phyloP scores from a whole-genome alignment of 2,888 invertebrate species.

The Tenthredo amoena region DNA sequence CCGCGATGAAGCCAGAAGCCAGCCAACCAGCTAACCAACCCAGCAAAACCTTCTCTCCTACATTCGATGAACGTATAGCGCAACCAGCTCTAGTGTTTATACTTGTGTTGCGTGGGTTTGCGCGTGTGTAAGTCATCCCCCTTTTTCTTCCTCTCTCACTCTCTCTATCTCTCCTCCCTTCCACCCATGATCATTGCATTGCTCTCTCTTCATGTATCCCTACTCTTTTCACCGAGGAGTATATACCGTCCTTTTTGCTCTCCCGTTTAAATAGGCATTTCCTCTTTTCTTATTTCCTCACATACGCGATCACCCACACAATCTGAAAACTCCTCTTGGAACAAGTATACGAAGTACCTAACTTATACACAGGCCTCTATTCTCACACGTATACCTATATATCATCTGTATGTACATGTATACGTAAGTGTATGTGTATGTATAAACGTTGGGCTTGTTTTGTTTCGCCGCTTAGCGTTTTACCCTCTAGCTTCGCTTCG shows the following conservation, averaged over 20 bases:
- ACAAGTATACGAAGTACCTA: conserved; percentile 3
- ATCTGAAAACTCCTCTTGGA: conserved; percentile 13
- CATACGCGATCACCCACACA: conserved; percentile 32
- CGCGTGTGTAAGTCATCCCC: conserved; percentile 27
- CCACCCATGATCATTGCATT: not conserved
- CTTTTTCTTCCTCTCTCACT: conserved; percentile 46
- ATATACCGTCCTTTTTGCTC: conserved; percentile 20
- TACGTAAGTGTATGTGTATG: not conserved
- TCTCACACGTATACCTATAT: not conserved
- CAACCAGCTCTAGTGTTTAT: conserved; percentile 1
- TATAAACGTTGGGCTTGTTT: conserved; percentile 12
- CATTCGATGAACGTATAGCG: conserved; percentile 15
- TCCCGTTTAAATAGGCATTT: conserved; percentile 42
- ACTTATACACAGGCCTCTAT: not conserved
- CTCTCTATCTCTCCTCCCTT: conserved; percentile 39
- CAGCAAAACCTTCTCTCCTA: conserved; percentile 24
- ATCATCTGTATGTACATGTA: not conserved
- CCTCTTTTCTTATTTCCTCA: conserved; percentile 44
- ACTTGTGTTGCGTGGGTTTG: conserved; percentile 35
- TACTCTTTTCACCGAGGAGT: not conserved
- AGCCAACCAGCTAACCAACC: conserved; percentile 41
- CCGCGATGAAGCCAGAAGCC: conserved; percentile 49
- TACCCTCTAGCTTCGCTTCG: conserved; percentile 13
- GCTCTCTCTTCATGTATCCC: conserved; percentile 32
- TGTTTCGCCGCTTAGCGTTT: conserved; percentile 16